Conservation (phyloP, 2,113 vertebrate genomes). For the Thermophis baileyi region DNA sequence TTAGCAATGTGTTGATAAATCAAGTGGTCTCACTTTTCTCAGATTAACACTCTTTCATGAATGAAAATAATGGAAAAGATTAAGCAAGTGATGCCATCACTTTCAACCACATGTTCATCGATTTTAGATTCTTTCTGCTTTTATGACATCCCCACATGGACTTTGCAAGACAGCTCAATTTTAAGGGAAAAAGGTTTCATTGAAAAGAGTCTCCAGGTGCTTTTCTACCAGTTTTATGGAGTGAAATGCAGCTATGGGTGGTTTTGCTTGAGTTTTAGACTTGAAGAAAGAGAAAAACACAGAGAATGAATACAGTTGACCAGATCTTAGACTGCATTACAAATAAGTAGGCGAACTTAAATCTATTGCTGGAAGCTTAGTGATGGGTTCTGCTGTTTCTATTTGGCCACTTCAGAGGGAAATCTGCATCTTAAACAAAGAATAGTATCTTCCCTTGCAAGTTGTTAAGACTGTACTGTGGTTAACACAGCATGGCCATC, state of each 20-base stretch:
- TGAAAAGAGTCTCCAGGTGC: conserved; percentile 70
- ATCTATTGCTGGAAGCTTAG: conserved; percentile 33
- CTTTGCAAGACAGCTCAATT: conserved; percentile 8
- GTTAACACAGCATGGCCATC: conserved; percentile 47
- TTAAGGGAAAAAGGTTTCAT: conserved; percentile 31
- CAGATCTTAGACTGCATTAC: conserved; percentile 25
- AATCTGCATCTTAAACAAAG: conserved; percentile 47
- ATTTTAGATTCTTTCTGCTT: background rate
- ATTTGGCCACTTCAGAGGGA: conserved; percentile 37
- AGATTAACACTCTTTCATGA: background rate
- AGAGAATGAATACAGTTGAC: conserved; percentile 6
- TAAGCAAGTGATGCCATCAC: background rate
- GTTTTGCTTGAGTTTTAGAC: background rate
- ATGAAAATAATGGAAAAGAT: background rate
- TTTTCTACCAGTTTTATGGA: conserved; percentile 20
- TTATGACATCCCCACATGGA: conserved; percentile 44
- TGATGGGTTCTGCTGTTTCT: conserved; percentile 27
- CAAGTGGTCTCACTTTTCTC: background rate
- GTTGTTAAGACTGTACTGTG: conserved; percentile 62
- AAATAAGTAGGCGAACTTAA: background rate
- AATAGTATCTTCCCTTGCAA: conserved; percentile 55
- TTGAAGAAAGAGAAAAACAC: background rate
- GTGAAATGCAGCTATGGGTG: conserved; percentile 17
- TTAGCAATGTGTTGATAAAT: background rate
- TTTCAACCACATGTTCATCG: background rate